Conservation (phyloP, 2,797 vertebrate genomes). For the Adrianichthys oophorus region DNA sequence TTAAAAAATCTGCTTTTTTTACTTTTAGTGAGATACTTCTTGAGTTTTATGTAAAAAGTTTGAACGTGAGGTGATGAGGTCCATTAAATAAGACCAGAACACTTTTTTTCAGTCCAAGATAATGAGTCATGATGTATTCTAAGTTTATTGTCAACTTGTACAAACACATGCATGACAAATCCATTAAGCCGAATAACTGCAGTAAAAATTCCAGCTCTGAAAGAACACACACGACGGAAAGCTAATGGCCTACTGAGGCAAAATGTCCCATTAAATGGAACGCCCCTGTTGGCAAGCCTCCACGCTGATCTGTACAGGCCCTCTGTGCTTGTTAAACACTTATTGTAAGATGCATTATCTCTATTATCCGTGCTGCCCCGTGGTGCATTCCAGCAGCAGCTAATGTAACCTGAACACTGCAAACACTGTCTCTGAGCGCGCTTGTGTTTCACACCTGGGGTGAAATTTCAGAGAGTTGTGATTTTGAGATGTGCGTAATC, state of each 20-base stretch:
- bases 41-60: too few species aligned
- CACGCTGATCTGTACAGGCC: neutral
- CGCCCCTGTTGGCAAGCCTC: too few species aligned
- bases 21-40: too few species aligned
- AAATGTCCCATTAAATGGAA: too few species aligned
- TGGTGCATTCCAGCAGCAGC: slow-evolving; percentile 12
- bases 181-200: neutral
- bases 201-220: too few species aligned
- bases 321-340: neutral
- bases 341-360: neutral
- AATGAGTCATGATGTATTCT: too few species aligned
- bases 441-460: slow-evolving; percentile 2
- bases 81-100: too few species aligned
- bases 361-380: slow-evolving; percentile 1
- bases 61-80: too few species aligned
- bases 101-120: too few species aligned
- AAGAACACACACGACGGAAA: too few species aligned
- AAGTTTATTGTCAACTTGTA: neutral
- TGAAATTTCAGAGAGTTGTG: neutral
- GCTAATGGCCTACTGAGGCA: too few species aligned
- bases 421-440: slow-evolving; percentile 4
- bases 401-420: neutral
- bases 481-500: neutral
- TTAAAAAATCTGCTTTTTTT: too few species aligned
- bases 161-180: slow-evolving; percentile 30